A percentile compares a stretch with the other conserved stretches of the same genome.
Evolutionary conservation across 2,797 vertebrate species (phyloP).

Genomic region (Chelonia mydas): DNA sequence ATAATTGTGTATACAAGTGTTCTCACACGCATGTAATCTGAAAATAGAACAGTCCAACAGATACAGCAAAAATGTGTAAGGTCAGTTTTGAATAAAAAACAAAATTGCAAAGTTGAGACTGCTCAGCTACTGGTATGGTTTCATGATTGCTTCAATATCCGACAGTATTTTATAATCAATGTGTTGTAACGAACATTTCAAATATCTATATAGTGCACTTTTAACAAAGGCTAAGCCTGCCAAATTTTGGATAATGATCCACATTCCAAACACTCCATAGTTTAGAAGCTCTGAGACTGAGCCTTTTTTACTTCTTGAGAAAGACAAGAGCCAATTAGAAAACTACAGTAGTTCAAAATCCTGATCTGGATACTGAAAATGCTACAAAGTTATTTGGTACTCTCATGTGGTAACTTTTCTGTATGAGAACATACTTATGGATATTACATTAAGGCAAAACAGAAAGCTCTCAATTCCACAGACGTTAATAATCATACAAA

Average conservation of each 20-base stretch:
- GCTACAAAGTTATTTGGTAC: slow-evolving; percentile 35
- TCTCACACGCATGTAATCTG: background rate
- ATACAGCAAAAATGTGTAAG: background rate
- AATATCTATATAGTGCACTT: background rate
- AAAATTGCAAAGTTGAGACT: background rate
- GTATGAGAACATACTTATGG: slow-evolving; percentile 61
- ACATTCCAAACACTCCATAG: background rate
- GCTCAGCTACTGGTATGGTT: background rate
- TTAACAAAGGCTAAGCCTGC: background rate
- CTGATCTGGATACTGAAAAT: slow-evolving; percentile 1
- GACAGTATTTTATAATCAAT: background rate
- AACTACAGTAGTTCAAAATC: background rate
- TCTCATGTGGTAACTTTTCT: background rate
- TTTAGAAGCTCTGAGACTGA: background rate
- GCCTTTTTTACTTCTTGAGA: background rate
- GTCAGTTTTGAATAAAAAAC: background rate
- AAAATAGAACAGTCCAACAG: background rate
- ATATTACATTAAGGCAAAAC: slow-evolving; percentile 76
- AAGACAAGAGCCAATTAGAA: background rate
- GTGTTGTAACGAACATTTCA: background rate
- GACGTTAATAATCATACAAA: slow-evolving; percentile 75
- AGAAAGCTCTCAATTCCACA: slow-evolving; percentile 61
- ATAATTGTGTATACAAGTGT: background rate
- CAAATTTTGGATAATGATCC: background rate
- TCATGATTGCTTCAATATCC: background rate